Evolutionary conservation across 1,140 invertebrate genomes (phyloP), one percentile per base, ranked within the genome.

Genomic region (Temnothorax longispinosus): DNA sequence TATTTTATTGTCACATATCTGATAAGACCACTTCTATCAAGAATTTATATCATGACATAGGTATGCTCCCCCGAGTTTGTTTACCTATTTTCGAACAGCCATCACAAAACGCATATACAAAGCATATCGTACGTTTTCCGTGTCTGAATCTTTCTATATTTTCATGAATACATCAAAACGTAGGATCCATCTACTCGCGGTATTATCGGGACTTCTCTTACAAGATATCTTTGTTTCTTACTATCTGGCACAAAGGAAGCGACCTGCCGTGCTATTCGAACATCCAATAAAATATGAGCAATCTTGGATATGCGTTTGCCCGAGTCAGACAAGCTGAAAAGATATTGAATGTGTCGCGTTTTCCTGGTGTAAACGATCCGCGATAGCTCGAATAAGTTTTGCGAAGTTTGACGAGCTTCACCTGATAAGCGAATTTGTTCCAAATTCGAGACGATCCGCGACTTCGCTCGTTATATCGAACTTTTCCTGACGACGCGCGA

Each of bases 191-290:
- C 87, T 89, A 86, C 85, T 86, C 85, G 84, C 67, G 78, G 72
- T 86, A 91, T 87, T 87, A 91, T 85, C 56, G 71, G 54, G 77
- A 91, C 90, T 91, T 90, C 88, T 88, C 89, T 80, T 85, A 89
- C 85, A 88, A 89, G 89, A 84, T 89, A 90, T 90, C 88, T 85
- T 27, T 86, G 89, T 81, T 78, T 87, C 82, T 58, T 82, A 74
- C 38, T 58, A 58, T 72, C 35, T 47, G 38, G 52, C 11, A 82
- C 52, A 82, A 72, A 56, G 50, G 21, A 15, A 74, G 38, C 64
- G 47, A 71, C 69, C 56, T 41, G 15, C 38, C 32, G 10, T 44
- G 13, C 52, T 47, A 71, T 8, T 50, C 38, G 15, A 74, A 67
- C 77, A 41, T 38, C n/a, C 32, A 80, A 44, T 50, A 35, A 65